Evolutionary conservation across 2,113 vertebrate species (phyloP).

Genomic region (Strix aluco): DNA sequence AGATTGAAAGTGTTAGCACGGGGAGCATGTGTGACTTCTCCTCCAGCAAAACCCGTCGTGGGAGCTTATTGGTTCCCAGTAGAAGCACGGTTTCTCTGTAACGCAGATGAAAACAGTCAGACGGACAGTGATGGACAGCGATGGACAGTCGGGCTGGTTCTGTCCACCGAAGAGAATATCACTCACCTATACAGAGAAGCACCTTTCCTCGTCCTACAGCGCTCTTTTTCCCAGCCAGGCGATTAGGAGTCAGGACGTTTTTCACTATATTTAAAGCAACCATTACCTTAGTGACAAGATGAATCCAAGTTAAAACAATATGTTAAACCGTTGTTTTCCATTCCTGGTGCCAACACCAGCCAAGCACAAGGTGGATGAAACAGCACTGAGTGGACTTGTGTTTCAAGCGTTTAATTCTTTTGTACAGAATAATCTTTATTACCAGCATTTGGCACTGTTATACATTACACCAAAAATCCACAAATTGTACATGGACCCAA

Average conservation of each 20-base stretch:
- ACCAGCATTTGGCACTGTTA: conserved; percentile 73
- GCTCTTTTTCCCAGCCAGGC: neutral
- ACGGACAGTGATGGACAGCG: neutral
- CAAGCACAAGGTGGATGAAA: conserved; percentile 62
- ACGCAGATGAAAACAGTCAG: neutral
- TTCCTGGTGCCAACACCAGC: neutral
- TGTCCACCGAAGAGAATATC: neutral
- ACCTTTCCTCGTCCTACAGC: neutral
- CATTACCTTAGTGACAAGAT: neutral
- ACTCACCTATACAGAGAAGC: conserved; percentile 37
- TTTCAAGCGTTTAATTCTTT: conserved; percentile 78
- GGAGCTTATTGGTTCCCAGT: conserved; percentile 33
- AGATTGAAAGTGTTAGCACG: conserved; percentile 61
- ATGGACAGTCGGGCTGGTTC: conserved; percentile 22
- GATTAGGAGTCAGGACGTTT: conserved; percentile 6
- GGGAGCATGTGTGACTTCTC: neutral
- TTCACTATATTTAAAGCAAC: conserved; percentile 36
- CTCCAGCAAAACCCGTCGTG: conserved; percentile 22
- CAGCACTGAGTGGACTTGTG: conserved; percentile 44
- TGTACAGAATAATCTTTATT: conserved; percentile 78
- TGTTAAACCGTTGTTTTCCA: neutral
- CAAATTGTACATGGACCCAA: conserved; percentile 72
- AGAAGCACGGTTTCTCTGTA: neutral
- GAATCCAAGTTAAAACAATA: conserved; percentile 11
- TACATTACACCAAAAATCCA: conserved; percentile 77